phyloP scores from a whole-genome alignment of 2,888 invertebrate genomes.

The Apodemia zela region DNA sequence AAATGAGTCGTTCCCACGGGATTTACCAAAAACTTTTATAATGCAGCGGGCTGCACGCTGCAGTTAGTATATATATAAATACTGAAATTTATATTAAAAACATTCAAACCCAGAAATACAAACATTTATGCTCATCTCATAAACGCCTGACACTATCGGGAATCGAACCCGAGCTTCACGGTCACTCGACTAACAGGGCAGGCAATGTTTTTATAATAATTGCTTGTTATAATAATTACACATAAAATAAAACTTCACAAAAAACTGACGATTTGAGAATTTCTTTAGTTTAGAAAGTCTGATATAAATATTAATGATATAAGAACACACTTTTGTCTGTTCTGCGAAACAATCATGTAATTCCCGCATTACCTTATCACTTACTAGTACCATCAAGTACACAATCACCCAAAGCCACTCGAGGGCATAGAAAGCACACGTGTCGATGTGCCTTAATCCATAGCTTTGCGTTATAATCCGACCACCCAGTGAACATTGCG shows the following conservation, averaged over 20 bases:
- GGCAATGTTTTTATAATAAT: too few relatives aligned
- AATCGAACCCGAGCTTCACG: background rate
- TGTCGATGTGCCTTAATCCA: conserved; percentile 74
- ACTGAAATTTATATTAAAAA: too few relatives aligned
- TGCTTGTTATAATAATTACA: too few relatives aligned
- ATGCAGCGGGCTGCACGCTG: too few relatives aligned
- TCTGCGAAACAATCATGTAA: conserved; percentile 24
- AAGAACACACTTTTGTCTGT: background rate
- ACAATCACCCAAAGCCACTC: conserved; percentile 60
- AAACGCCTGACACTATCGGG: background rate
- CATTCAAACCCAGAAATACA: too few relatives aligned
- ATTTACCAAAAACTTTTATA: too few relatives aligned
- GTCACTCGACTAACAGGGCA: too few relatives aligned
- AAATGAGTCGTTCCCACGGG: too few relatives aligned
- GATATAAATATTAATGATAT: background rate
- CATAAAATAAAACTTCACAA: too few relatives aligned
- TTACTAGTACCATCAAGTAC: conserved; percentile 50
- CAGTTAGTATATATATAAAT: too few relatives aligned
- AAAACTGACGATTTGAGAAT: background rate
- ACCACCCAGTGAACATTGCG: conserved; percentile 63
- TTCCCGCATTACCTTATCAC: conserved; percentile 38
- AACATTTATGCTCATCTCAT: too few relatives aligned
- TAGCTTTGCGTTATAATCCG: conserved; percentile 68
- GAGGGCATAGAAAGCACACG: conserved; percentile 63
- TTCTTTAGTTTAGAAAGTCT: background rate